A percentile compares a stretch with the other conserved stretches of the same genome.
Evolutionary conservation across 2,888 invertebrate genomes (phyloP).

Genomic region (Temnothorax ravouxi): DNA sequence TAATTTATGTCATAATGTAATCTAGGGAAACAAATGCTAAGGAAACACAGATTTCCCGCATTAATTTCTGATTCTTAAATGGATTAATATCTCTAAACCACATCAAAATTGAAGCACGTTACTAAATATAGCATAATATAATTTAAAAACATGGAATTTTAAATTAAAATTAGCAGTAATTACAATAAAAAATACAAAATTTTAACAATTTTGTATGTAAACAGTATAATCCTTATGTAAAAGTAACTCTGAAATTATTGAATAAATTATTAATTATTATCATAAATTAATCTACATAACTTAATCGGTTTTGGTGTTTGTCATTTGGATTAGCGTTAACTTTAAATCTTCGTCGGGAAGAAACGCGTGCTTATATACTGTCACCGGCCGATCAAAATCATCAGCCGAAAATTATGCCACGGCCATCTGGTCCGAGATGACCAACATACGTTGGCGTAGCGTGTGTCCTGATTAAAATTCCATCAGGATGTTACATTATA

Average conservation of each 20-base stretch:
- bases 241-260: neutral
- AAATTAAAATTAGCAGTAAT: neutral
- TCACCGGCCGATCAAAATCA: neutral
- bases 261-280: neutral
- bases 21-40: too few relatives aligned
- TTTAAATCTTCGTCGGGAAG: neutral
- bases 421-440: neutral
- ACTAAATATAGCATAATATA: neutral
- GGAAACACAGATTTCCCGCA: too few relatives aligned
- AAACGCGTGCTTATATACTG: neutral
- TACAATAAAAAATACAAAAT: neutral
- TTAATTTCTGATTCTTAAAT: neutral
- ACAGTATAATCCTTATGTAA: neutral
- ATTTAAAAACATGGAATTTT: neutral
- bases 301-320: neutral
- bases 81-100: constrained; percentile 1
- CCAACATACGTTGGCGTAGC: constrained; percentile 9
- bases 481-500: constrained; percentile 2
- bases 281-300: neutral
- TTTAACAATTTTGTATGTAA: neutral
- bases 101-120: neutral
- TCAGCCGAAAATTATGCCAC: neutral
- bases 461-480: constrained; percentile 22
- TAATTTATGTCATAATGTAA: neutral
- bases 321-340: neutral